Evolutionary conservation across 1,140 invertebrate genomes (phyloP).

Genomic region (Cydia strobilella): DNA sequence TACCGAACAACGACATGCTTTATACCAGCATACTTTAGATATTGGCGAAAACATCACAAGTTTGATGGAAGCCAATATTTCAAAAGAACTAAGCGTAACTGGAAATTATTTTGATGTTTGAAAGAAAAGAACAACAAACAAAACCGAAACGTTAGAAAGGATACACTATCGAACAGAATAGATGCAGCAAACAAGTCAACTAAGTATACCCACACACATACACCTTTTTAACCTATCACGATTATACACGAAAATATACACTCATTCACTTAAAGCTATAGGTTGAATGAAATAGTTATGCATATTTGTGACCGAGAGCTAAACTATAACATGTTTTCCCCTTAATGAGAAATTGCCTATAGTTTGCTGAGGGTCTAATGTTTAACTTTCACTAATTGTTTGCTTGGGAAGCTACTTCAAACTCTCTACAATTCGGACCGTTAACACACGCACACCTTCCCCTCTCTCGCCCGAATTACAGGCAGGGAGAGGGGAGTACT

Average conservation of each 20-base stretch:
- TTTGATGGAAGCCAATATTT: no score
- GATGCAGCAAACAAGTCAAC: background rate
- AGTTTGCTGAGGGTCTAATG: constrained; percentile 27
- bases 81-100: no score
- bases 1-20: no score
- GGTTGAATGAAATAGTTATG: background rate
- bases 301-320: background rate
- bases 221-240: background rate
- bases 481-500: background rate
- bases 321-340: constrained; percentile 18
- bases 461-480: constrained; percentile 1
- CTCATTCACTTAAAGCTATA: background rate
- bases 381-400: constrained; percentile 35
- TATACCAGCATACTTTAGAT: no score
- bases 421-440: constrained; percentile 8
- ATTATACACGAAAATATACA: background rate
- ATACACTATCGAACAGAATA: background rate
- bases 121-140: background rate
- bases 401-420: constrained; percentile 21
- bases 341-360: constrained; percentile 28
- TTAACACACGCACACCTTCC: background rate
- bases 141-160: background rate
- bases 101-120: no score
- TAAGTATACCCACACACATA: background rate
- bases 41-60: no score